Percentiles rank a stretch among this genome's conserved stretches.
Evolutionary conservation across 2,888 invertebrate species (phyloP).

Genomic region (Siphlonurus alternatus): DNA sequence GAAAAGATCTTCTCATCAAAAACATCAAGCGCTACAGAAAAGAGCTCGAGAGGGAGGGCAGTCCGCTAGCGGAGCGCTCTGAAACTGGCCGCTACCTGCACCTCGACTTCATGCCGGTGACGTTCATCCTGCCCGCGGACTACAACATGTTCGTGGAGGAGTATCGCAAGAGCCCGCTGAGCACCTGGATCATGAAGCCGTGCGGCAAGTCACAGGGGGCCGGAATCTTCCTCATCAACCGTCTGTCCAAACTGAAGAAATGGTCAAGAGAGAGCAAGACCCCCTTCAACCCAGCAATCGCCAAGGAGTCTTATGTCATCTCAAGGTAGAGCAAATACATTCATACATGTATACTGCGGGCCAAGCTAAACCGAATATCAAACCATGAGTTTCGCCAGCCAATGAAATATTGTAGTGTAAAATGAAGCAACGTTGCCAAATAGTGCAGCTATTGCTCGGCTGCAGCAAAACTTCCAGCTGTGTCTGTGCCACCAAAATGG

Average conservation of each 20-base stretch:
- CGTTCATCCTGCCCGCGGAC: conserved; percentile 86
- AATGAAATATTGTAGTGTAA: too few relatives aligned
- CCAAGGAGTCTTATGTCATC: conserved; percentile 87
- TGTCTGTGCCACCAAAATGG: too few relatives aligned
- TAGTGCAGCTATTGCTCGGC: too few relatives aligned
- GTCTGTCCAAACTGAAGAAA: conserved; percentile 80
- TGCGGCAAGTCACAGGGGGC: conserved; percentile 87
- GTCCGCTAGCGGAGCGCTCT: conserved; percentile 59
- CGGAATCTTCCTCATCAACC: conserved; percentile 93
- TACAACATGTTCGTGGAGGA: conserved; percentile 96
- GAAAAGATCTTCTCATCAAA: conserved; percentile 91
- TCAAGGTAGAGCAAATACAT: conserved; percentile 41
- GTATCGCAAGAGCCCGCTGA: conserved; percentile 82
- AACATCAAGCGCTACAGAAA: conserved; percentile 89
- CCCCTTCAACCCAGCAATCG: conserved; percentile 65
- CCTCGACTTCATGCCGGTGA: conserved; percentile 83
- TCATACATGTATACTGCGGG: background rate
- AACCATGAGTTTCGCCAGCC: too few relatives aligned
- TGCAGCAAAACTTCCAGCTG: too few relatives aligned
- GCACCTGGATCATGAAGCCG: conserved; percentile 97
- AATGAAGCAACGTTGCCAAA: too few relatives aligned
- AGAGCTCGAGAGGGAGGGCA: conserved; percentile 82
- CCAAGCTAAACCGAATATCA: too few relatives aligned
- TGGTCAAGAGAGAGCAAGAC: conserved; percentile 79
- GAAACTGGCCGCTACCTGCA: conserved; percentile 46